Evolutionary conservation across 2,888 invertebrate species (phyloP), one percentile per base, ranked within the genome.

Genomic region (Brachylomia viminalis): DNA sequence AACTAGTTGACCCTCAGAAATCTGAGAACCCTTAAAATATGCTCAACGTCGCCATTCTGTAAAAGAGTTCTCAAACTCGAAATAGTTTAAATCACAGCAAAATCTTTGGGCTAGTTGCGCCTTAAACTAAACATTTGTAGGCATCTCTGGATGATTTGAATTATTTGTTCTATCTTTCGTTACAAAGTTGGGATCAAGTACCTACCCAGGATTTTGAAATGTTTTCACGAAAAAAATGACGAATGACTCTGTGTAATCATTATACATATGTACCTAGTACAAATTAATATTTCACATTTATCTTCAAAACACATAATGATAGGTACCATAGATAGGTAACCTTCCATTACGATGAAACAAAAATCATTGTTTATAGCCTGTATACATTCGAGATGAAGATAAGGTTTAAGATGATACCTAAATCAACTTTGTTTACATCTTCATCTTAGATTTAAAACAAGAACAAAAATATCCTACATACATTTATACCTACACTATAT

Each of bases 81-180:
- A 71, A 71, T 75, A 71, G 81, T 76, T 76, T 47, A 20, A 71
- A 72, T 85, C 38, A 20, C 47, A 62, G 38, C 49, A n/a, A 75
- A 72, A 75, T 58, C 15, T 59, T 56, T 65, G 27, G 15, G 52
- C 61, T 62, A 62, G 56, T 67, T 80, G 38, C 38, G 38, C n/a
- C 23, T 61, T 20, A 17, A 79, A 38, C 56, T 68, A 66, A 79
- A 59, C n/a, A 67, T 75, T 72, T 72, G 20, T 42, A 70, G 17
- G n/a, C 45, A 71, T 58, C n/a, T 54, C n/a, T 54, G 13, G 20
- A 59, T 23, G 13, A 47, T 56, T 68, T 38, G 3, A 69, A 47
- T 23, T 30, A 58, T 80, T 84, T 56, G 11, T 38, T 23, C 6
- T 30, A 62, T 45, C 8, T 59, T 65, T 42, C 4, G 17, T 69